These are phyloP conservation scores for Eriocheir sinensis DNA, from an alignment of 1,140 invertebrate genomes.

Conservation along the genomic window DNA sequence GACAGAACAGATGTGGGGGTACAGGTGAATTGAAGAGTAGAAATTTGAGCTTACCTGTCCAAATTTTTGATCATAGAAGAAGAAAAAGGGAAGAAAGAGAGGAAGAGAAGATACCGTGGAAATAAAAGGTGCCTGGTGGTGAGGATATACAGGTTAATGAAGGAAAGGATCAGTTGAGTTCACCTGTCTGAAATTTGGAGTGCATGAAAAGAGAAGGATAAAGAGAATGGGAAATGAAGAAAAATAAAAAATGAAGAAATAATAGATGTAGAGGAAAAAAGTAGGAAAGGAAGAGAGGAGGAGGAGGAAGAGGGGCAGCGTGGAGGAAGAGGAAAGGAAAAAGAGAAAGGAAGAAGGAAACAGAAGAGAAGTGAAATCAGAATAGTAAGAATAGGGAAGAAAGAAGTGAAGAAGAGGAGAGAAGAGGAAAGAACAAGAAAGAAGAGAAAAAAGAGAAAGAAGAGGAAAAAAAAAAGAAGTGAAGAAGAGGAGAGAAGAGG, in stretches of 20 bases:
- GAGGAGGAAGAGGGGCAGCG: too few species aligned
- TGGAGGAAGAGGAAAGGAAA: background rate
- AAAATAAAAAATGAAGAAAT: background rate
- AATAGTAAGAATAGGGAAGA: background rate
- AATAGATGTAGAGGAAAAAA: background rate
- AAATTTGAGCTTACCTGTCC: too few species aligned
- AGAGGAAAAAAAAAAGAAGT: background rate
- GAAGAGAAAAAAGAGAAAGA: background rate
- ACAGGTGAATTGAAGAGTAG: too few species aligned
- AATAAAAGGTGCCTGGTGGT: too few species aligned
- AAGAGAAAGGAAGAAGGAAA: background rate
- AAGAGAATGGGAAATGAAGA: background rate
- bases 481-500: background rate
- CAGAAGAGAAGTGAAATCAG: background rate
- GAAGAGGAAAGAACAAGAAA: background rate
- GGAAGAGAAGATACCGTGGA: too few species aligned
- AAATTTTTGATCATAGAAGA: too few species aligned
- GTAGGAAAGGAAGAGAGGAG: background rate
- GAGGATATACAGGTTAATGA: too few species aligned
- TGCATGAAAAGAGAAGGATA: background rate
- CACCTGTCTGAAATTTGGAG: too few species aligned
- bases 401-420: background rate
- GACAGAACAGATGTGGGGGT: too few species aligned
- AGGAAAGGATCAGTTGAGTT: too few species aligned
- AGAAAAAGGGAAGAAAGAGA: too few species aligned